Conservation (phyloP, 1,140 invertebrate genomes). For the Ceratina australensis region DNA sequence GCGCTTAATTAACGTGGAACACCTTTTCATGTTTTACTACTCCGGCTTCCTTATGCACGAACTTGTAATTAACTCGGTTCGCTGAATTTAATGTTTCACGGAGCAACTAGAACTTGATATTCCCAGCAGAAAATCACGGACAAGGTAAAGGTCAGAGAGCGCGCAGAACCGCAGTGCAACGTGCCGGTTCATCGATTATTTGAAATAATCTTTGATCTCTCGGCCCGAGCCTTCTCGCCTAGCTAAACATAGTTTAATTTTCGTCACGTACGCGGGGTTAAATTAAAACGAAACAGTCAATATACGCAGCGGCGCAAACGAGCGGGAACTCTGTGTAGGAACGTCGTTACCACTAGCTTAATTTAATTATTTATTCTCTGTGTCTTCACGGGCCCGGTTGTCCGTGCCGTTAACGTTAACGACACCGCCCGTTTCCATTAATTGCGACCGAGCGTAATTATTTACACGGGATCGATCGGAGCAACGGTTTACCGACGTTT, state of each 20-base stretch:
- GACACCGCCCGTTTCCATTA: slow-evolving; percentile 23
- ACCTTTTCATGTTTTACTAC: background rate
- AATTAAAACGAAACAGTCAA: background rate
- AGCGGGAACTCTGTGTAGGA: slow-evolving; percentile 1
- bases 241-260: too few species aligned
- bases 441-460: slow-evolving; percentile 17
- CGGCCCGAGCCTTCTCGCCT: too few species aligned
- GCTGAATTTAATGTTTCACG: slow-evolving; percentile 9
- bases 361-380: slow-evolving; percentile 43
- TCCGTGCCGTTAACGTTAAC: slow-evolving; percentile 20
- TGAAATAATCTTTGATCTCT: too few species aligned
- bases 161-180: background rate
- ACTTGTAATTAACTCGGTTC: slow-evolving; percentile 18
- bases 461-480: slow-evolving; percentile 19
- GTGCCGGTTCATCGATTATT: background rate
- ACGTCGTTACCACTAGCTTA: slow-evolving; percentile 30
- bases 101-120: background rate
- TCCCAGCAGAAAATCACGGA: background rate
- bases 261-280: background rate
- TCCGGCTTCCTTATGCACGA: slow-evolving; percentile 6
- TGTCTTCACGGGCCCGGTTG: slow-evolving; percentile 11
- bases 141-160: slow-evolving; percentile 8
- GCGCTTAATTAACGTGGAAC: background rate
- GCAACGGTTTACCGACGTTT: slow-evolving; percentile 3
- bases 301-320: background rate